phyloP scores from a whole-genome alignment of 2,888 invertebrate genomes.

The Pantelozetes paolii region DNA sequence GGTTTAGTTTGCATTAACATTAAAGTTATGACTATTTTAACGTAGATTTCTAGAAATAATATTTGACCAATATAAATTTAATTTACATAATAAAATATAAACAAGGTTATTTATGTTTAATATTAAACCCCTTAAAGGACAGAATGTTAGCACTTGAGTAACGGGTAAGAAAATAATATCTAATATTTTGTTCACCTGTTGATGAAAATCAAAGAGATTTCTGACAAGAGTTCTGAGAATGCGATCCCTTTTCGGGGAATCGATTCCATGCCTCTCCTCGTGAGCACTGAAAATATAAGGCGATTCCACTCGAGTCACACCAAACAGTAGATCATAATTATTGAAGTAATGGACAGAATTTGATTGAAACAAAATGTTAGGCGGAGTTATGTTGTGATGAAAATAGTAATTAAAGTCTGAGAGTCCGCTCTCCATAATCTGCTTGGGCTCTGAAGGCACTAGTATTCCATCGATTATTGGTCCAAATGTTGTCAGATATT shows the following conservation, averaged over 20 bases:
- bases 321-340: constrained; percentile 53
- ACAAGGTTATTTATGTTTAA: too few species aligned
- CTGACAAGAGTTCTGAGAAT: constrained; percentile 59
- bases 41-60: too few species aligned
- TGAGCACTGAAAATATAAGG: constrained; percentile 83
- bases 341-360: constrained; percentile 16
- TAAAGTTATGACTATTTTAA: too few species aligned
- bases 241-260: constrained; percentile 80
- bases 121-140: too few species aligned
- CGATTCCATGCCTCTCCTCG: constrained; percentile 82
- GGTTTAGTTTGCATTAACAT: too few species aligned
- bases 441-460: constrained; percentile 64
- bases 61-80: too few species aligned
- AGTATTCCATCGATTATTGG: constrained; percentile 93
- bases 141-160: too few species aligned
- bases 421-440: constrained; percentile 19
- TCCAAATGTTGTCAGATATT: constrained; percentile 80
- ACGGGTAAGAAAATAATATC: too few species aligned
- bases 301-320: constrained; percentile 62
- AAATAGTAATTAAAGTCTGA: constrained; percentile 12
- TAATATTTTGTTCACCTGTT: too few species aligned
- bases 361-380: neutral
- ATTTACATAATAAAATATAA: too few species aligned
- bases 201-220: constrained; percentile 44
- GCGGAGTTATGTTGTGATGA: constrained; percentile 6